phyloP scores from a whole-genome alignment of 1,140 invertebrate species.

The Asbolus verrucosus region DNA sequence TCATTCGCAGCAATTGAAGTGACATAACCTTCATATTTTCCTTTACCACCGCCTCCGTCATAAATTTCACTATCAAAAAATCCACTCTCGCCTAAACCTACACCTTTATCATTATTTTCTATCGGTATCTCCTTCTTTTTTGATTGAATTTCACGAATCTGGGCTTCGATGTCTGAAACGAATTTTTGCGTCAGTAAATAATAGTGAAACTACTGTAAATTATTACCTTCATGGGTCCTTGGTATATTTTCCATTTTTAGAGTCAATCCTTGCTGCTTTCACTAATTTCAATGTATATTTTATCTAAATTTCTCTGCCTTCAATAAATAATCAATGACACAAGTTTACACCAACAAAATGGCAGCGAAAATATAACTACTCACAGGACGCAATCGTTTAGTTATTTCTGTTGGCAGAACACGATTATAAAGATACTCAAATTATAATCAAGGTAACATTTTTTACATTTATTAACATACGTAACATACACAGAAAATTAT shows the following conservation, averaged over 20 bases:
- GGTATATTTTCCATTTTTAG: constrained; percentile 79
- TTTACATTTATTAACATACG: not conserved
- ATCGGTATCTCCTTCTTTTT: constrained; percentile 83
- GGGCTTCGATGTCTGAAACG: constrained; percentile 90
- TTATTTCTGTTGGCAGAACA: too few species aligned
- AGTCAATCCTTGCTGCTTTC: not conserved
- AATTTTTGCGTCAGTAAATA: constrained; percentile 38
- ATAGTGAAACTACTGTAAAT: constrained; percentile 17
- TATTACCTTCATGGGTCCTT: constrained; percentile 81
- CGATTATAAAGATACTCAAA: too few species aligned
- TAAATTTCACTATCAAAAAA: constrained; percentile 96
- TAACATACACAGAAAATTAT: not conserved
- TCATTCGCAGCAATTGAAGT: constrained; percentile 96
- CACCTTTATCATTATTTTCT: constrained; percentile 75
- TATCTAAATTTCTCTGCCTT: too few species aligned
- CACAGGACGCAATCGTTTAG: too few species aligned
- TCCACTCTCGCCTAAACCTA: constrained; percentile 89
- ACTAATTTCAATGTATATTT: too few species aligned
- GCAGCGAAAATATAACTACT: not conserved
- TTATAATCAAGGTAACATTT: not conserved
- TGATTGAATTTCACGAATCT: constrained; percentile 90
- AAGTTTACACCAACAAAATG: not conserved
- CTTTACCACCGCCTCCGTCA: constrained; percentile 77
- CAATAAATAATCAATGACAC: constrained; percentile 15
- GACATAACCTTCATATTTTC: constrained; percentile 93